Evolutionary conservation across 2,888 invertebrate species (phyloP).

Genomic region (Tetropium fuscum): DNA sequence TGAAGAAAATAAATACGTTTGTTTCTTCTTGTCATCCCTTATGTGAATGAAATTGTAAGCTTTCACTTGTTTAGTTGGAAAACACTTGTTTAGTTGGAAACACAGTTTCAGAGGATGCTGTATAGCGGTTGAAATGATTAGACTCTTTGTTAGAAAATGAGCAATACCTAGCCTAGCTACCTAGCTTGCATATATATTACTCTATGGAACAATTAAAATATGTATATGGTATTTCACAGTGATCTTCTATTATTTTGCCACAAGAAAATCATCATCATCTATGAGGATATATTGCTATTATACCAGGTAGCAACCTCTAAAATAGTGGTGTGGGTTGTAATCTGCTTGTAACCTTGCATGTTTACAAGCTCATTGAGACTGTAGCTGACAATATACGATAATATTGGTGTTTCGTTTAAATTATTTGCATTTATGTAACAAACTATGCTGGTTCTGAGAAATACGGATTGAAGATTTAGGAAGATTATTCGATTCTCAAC

Average conservation of each 20-base stretch:
- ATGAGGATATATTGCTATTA: slow-evolving; percentile 8
- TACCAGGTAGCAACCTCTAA: slow-evolving; percentile 11
- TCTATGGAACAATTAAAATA: slow-evolving; percentile 3
- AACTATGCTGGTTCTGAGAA: background rate
- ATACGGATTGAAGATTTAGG: too few species aligned
- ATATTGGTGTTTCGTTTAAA: slow-evolving; percentile 6
- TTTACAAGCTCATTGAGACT: slow-evolving; percentile 3
- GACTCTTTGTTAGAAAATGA: too few species aligned
- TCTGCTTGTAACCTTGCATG: slow-evolving; percentile 7
- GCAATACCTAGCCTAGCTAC: too few species aligned
- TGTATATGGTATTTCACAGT: background rate
- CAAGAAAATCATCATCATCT: slow-evolving; percentile 16
- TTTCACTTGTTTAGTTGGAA: too few species aligned
- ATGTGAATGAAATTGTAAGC: too few species aligned
- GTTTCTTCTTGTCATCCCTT: too few species aligned
- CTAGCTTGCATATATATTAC: background rate
- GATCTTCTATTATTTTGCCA: slow-evolving; percentile 15
- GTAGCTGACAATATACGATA: slow-evolving; percentile 2
- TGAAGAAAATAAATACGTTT: too few species aligned
- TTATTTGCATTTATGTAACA: slow-evolving; percentile 1
- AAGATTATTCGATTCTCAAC: too few species aligned
- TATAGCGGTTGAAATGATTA: too few species aligned
- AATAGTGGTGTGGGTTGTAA: slow-evolving; percentile 4
- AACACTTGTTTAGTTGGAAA: too few species aligned
- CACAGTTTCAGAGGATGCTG: too few species aligned